These are phyloP conservation scores for Thereva nobilitata DNA, from an alignment of 2,888 invertebrate species.

Conservation along the genomic window DNA sequence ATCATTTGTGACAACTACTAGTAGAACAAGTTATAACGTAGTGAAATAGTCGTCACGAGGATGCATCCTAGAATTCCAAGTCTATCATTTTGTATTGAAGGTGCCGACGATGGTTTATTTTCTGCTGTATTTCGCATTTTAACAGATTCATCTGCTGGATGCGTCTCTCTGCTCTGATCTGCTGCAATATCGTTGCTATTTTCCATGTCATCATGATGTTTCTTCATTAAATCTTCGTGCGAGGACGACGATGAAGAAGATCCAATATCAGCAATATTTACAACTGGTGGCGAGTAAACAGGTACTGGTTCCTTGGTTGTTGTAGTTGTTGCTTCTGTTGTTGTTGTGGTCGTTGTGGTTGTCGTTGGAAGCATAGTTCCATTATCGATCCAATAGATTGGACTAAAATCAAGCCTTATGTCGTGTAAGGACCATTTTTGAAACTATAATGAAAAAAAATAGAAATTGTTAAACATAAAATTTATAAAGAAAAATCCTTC, in stretches of 20 bases:
- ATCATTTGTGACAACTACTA: slow-evolving; percentile 29
- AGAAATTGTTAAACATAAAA: neutral
- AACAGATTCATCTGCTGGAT: slow-evolving; percentile 20
- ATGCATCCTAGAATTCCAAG: neutral
- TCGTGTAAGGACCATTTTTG: slow-evolving; percentile 69
- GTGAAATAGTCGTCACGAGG: slow-evolving; percentile 8
- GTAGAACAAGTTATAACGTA: slow-evolving; percentile 24
- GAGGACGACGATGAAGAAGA: slow-evolving; percentile 21
- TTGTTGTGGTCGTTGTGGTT: slow-evolving; percentile 66
- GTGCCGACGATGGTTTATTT: slow-evolving; percentile 13
- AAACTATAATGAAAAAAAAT: slow-evolving; percentile 48
- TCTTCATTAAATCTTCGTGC: slow-evolving; percentile 9
- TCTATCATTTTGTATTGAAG: neutral
- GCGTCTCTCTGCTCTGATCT: slow-evolving; percentile 28
- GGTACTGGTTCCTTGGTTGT: slow-evolving; percentile 61
- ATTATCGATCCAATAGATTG: slow-evolving; percentile 76
- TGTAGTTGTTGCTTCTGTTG: slow-evolving; percentile 61
- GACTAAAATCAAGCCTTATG: slow-evolving; percentile 73
- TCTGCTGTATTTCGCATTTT: slow-evolving; percentile 30
- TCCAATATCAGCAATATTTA: slow-evolving; percentile 42
- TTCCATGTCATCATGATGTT: slow-evolving; percentile 28
- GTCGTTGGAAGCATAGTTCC: slow-evolving; percentile 78
- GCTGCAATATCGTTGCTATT: slow-evolving; percentile 29
- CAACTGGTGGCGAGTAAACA: slow-evolving; percentile 57
- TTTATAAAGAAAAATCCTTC: neutral